Evolutionary conservation across 2,113 vertebrate genomes (phyloP).

Genomic region (Megalops atlanticus): DNA sequence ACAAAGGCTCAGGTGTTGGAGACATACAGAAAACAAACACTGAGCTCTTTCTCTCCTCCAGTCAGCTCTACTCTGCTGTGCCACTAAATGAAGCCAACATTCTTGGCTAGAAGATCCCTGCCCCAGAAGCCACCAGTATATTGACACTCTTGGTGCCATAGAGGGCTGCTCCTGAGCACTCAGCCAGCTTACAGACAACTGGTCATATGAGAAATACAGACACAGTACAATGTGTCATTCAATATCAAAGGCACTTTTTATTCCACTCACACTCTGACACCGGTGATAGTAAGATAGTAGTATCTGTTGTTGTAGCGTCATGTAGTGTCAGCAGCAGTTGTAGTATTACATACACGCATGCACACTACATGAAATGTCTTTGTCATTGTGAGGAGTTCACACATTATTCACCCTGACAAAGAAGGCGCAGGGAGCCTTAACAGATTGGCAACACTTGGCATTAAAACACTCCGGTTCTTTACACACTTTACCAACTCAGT

Average conservation of each 20-base stretch:
- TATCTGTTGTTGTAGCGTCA: neutral
- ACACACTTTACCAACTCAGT: neutral
- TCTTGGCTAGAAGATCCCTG: neutral
- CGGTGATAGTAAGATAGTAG: neutral
- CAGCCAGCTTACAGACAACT: neutral
- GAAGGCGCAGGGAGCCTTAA: slow-evolving; percentile 4
- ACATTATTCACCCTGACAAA: neutral
- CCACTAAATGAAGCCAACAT: neutral
- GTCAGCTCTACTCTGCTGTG: slow-evolving; percentile 7
- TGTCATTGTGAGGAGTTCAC: neutral
- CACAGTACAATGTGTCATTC: neutral
- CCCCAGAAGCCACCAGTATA: slow-evolving; percentile 20
- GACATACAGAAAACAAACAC: slow-evolving; percentile 33
- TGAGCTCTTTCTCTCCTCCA: neutral
- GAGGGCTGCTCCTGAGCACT: slow-evolving; percentile 8
- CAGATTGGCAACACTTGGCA: slow-evolving; percentile 13
- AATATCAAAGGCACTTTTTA: neutral
- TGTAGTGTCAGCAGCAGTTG: neutral
- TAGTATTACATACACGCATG: neutral
- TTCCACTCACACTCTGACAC: neutral
- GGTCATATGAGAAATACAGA: neutral
- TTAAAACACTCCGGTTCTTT: neutral
- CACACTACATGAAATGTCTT: neutral
- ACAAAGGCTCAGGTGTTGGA: slow-evolving; percentile 45
- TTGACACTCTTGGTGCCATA: neutral